Base-by-base conservation (phyloP, 2,888 invertebrate species). In the Chaetoderma sp. region DNA sequence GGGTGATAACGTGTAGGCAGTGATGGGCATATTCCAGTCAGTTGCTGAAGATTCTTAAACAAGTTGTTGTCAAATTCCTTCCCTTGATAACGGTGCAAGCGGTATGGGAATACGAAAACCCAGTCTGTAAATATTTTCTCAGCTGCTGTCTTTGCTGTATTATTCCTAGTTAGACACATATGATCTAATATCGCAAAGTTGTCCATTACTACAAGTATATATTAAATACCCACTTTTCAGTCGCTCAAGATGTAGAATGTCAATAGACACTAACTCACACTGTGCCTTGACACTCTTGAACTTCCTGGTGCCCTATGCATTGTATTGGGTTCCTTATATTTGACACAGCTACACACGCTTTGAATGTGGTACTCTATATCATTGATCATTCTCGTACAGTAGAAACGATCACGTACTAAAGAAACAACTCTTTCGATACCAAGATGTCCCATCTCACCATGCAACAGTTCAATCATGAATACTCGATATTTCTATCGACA, bases 171-270 rank as follows among this genome's bases (percentile, higher is more conserved):
- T 4, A 56, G 65, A 30, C 56, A 65, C 4, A 56, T 60, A 23
- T 65, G 60, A 4, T 55, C 65, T 4, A 65, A 60, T 39, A 60
- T 1, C 5, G 65, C 61, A 28, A 65, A 65, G 32, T 65, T 52
- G 33, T 65, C 56, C 21, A 61, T n/a, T n/a, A 61, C 5, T 21
- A 50, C 60, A 13, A 61, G 27, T 1, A 60, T 65, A n/a, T 65
- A 44, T 39, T 65, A 50, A n/a, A 13, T 49, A 56, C 23, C 65
- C 65, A 16, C 54, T 52, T 13, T 50, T 42, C 13, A 25, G 25
- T 27, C 18, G 25, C 18, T 50, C 50, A 18, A 50, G 18, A 25
- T 25, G 25, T 18, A 50, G 50, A 25, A 6, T 27, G 27, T 50
- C 50, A 10, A 50, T 18, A 10, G 50, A 50, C 27, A 50, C 50